These are phyloP conservation scores for Nymphalis urticae DNA, from an alignment of 2,888 invertebrate genomes.

Conservation along the genomic window DNA sequence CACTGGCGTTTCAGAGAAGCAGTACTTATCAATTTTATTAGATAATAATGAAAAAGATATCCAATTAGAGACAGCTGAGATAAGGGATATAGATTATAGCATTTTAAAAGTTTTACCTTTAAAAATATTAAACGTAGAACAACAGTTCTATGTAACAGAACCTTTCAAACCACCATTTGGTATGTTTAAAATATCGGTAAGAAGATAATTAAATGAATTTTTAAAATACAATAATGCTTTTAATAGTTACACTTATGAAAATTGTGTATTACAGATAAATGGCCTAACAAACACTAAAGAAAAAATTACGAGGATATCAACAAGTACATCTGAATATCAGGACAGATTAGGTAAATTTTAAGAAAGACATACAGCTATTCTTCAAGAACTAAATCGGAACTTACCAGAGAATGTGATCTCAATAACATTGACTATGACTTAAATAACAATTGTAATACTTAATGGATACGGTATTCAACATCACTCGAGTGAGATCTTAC, in stretches of 20 bases:
- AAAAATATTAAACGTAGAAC: slow-evolving; percentile 40
- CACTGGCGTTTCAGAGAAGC: slow-evolving; percentile 3
- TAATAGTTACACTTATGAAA: background rate
- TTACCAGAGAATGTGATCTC: too few species aligned
- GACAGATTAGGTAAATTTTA: slow-evolving; percentile 21
- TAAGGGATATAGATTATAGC: slow-evolving; percentile 48
- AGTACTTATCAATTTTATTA: slow-evolving; percentile 49
- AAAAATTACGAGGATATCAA: slow-evolving; percentile 26
- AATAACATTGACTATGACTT: too few species aligned
- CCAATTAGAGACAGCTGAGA: slow-evolving; percentile 43
- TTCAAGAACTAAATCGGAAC: too few species aligned
- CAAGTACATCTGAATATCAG: slow-evolving; percentile 31
- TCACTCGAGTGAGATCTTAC: too few species aligned
- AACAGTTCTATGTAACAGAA: slow-evolving; percentile 51
- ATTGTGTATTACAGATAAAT: slow-evolving; percentile 20
- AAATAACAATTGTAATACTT: too few species aligned
- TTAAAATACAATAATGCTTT: background rate
- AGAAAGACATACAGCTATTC: background rate
- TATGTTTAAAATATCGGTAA: slow-evolving; percentile 53
- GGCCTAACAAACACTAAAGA: slow-evolving; percentile 27
- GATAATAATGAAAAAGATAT: slow-evolving; percentile 44
- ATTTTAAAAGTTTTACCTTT: slow-evolving; percentile 45
- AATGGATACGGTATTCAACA: too few species aligned
- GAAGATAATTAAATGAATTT: background rate
- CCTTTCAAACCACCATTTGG: slow-evolving; percentile 47